A percentile compares a stretch with the other conserved stretches of the same genome.
Evolutionary conservation across 1,140 invertebrate species (phyloP).

Genomic region (Dolichoris vasculosae): DNA sequence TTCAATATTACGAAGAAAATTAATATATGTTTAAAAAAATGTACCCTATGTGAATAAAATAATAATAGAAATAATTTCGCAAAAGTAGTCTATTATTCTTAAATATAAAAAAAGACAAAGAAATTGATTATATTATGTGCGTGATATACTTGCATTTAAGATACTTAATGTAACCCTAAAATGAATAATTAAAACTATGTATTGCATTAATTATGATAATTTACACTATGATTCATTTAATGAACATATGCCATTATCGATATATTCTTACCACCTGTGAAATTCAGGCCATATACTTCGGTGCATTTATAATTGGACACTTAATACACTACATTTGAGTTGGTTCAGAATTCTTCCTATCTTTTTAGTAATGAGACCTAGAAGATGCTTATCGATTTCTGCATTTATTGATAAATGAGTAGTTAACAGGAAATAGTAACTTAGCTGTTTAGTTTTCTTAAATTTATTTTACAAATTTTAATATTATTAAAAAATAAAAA

Average conservation of each 20-base stretch:
- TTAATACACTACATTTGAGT: conserved; percentile 11
- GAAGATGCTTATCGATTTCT: not conserved
- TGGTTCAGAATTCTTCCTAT: not conserved
- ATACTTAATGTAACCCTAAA: not conserved
- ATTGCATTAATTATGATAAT: conserved; percentile 70
- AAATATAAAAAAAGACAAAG: not conserved
- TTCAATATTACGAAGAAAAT: not conserved
- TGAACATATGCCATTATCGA: conserved; percentile 67
- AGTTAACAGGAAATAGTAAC: not conserved
- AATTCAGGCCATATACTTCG: conserved; percentile 39
- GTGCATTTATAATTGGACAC: conserved; percentile 23
- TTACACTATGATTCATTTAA: conserved; percentile 68
- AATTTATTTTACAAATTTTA: not conserved
- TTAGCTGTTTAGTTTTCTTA: not conserved
- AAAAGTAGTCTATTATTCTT: not conserved
- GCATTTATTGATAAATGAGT: not conserved
- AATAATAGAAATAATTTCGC: not conserved
- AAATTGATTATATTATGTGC: conserved; percentile 19
- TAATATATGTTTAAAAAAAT: not conserved
- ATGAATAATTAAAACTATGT: conserved; percentile 36
- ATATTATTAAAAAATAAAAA: not conserved
- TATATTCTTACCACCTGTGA: conserved; percentile 69
- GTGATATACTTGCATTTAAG: not conserved
- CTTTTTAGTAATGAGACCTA: not conserved
- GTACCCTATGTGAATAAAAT: not conserved